Conservation (phyloP, 2,888 invertebrate genomes). For the Leptinotarsa rubiginosa region DNA sequence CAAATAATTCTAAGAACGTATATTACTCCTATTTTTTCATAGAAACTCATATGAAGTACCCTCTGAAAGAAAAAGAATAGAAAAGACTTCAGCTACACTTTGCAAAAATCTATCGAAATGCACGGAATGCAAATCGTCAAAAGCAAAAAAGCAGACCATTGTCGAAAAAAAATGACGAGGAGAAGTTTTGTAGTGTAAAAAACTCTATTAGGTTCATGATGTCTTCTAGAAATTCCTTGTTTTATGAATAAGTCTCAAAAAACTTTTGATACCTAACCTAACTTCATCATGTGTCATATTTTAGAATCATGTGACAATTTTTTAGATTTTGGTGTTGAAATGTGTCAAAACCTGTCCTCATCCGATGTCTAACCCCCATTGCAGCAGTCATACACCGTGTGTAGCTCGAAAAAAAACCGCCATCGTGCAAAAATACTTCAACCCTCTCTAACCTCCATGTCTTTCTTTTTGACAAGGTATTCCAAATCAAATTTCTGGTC, state of each 20-base stretch:
- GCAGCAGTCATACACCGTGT: conserved; percentile 27
- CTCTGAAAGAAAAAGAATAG: not conserved
- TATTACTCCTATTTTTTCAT: no score
- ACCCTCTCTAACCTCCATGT: conserved; percentile 87
- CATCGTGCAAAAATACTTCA: conserved; percentile 35
- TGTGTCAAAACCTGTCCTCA: conserved; percentile 21
- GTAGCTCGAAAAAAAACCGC: conserved; percentile 28
- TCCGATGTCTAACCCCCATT: conserved; percentile 5
- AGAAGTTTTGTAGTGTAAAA: not conserved
- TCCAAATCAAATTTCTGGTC: conserved; percentile 98
- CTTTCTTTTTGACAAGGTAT: conserved; percentile 97
- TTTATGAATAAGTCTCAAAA: no score
- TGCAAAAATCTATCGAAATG: conserved; percentile 4
- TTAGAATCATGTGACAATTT: no score
- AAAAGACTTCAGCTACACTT: conserved; percentile 7
- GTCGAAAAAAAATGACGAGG: not conserved
- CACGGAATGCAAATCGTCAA: not conserved
- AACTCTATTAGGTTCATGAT: not conserved
- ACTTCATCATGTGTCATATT: no score
- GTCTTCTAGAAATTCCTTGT: not conserved
- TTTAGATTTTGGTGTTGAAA: no score
- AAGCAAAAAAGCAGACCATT: conserved; percentile 6
- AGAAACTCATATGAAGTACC: not conserved
- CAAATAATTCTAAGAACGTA: no score
- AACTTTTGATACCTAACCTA: no score